Percentiles rank a stretch among this genome's conserved stretches.
These are phyloP conservation scores for Agelas oroides DNA, from an alignment of 37 sponge, comb jelly and placozoan species.

Conservation along the genomic window DNA sequence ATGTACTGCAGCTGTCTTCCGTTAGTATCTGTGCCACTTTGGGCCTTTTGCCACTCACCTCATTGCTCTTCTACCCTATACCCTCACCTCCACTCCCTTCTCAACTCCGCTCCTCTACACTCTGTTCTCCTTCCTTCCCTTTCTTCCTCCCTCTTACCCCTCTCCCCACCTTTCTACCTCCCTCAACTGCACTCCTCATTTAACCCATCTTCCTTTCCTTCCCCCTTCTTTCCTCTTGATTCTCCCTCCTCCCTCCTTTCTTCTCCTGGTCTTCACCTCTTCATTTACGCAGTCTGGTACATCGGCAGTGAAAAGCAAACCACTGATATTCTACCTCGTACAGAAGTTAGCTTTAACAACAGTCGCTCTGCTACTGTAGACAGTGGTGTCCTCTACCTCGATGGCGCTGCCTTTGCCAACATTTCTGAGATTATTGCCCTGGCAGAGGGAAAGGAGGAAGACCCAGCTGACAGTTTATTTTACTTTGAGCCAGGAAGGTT, in stretches of 20 bases:
- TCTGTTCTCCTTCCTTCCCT: no score
- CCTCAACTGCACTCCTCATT: background rate
- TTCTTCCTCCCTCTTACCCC: background rate
- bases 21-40: background rate
- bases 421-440: constrained; percentile 76
- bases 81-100: no score
- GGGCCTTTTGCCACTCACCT: background rate
- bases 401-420: constrained; percentile 49
- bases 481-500: constrained; percentile 82
- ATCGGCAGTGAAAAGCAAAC: constrained; percentile 57
- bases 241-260: background rate
- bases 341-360: constrained; percentile 49
- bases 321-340: constrained; percentile 72
- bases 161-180: background rate
- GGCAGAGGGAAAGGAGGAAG: constrained; percentile 60
- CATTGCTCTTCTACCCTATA: no score
- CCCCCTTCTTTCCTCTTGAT: background rate
- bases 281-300: constrained; percentile 66
- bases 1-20: background rate
- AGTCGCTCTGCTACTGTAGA: constrained; percentile 46
- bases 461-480: constrained; percentile 30
- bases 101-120: no score
- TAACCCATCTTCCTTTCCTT: background rate
- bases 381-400: constrained; percentile 50
- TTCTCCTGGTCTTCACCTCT: background rate